Evolutionary conservation across 2,113 vertebrate species (phyloP).

Genomic region (Syngnathus typhle): DNA sequence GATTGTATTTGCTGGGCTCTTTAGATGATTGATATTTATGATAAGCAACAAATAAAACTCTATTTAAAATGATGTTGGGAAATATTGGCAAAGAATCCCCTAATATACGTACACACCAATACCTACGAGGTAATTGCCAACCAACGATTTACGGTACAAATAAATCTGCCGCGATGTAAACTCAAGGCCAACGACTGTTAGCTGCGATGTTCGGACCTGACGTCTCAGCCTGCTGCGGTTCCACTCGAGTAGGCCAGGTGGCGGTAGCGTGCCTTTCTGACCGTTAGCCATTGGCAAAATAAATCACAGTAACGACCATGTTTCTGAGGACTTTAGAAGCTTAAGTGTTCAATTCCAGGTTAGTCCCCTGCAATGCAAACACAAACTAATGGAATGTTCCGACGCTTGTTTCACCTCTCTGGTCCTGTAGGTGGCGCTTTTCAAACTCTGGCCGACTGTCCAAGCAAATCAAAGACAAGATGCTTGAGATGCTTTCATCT

Average conservation of each 20-base stretch:
- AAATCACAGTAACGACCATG: not conserved
- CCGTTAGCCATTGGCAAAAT: not conserved
- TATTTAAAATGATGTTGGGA: no score
- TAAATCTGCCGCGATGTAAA: not conserved
- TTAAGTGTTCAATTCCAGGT: not conserved
- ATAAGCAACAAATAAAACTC: not conserved
- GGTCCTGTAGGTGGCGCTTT: no score
- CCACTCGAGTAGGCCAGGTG: not conserved
- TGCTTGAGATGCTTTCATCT: not conserved
- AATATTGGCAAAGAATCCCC: no score
- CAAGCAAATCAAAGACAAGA: not conserved
- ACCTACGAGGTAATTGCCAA: slow-evolving; percentile 19
- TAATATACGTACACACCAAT: not conserved
- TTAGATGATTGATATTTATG: not conserved
- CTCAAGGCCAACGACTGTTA: not conserved
- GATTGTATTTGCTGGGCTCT: not conserved
- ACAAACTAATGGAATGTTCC: not conserved
- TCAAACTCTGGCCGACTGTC: no score
- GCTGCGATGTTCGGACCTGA: not conserved
- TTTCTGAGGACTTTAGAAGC: not conserved
- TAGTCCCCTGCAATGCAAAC: not conserved
- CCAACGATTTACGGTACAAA: not conserved
- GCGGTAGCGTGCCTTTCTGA: not conserved
- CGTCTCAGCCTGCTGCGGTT: not conserved
- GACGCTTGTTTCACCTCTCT: not conserved